Base-by-base conservation (phyloP, 2,797 vertebrate species). In the Poeciliopsis infans region DNA sequence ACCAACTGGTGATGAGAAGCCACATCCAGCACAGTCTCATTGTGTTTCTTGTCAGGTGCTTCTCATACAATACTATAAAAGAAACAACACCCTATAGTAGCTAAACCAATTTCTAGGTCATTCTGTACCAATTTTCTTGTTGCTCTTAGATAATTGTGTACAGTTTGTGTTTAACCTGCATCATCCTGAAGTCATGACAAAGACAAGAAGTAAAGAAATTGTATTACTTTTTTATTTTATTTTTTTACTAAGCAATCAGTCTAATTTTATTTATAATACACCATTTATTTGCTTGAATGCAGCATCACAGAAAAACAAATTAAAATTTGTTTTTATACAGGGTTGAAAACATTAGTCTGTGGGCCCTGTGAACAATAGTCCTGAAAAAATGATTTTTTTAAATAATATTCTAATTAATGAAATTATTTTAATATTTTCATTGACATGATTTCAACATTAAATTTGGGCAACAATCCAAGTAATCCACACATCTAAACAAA, bases 1-100 rank as follows among this genome's bases (percentile, higher is more conserved):
- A 64, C 79, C 85, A 57, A 74, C 75, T 57, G 77, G 81, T 87
- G 86, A 84, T 86, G 73, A 79, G 80, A 69, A 46, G 6, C 75
- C 75, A 72, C 81, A 85, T 83, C 77, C 82, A 84, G 76, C 83
- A 51, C 79, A 82, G 74, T 79, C 36, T 51, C 11, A 11, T 64
- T 73, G 77, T 36, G 77, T 75, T 36, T 85, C 81, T 74, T 80
- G 70, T 78, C 75, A 53, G 57, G 82, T 86, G 72, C 72, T 10
- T 79, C 73, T 85, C n/a, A 72, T 74, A 53, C 47, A 73, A 70
- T 55, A 68, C 82, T 74, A 72, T 80, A 80, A 76, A 64, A 74
- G 55, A 82, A 83, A 82, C 79, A 83, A 79, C 81, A 61, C 80
- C 68, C 70, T 4, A 13, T 13, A 4, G 49, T 25, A 49, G 59